Percentiles rank a stretch among this genome's conserved stretches.
Evolutionary conservation across 1,140 invertebrate genomes (phyloP).

Genomic region (Zaprionus camerounensis): DNA sequence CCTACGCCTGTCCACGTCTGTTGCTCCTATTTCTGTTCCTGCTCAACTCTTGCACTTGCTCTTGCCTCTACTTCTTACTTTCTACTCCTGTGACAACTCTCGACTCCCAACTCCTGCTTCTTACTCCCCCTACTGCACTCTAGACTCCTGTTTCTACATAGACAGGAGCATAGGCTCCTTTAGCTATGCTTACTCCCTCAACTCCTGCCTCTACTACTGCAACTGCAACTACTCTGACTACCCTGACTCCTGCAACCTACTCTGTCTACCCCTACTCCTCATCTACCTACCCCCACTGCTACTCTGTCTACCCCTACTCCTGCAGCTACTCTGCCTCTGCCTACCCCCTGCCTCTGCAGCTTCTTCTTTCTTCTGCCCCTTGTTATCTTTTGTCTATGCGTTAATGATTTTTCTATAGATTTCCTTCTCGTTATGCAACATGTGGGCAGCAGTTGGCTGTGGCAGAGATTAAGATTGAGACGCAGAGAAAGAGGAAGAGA

Average conservation of each 20-base stretch:
- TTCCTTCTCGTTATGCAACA: constrained; percentile 63
- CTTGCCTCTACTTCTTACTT: too few relatives aligned
- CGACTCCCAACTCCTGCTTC: too few relatives aligned
- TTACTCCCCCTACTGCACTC: too few relatives aligned
- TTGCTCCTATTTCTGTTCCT: too few relatives aligned
- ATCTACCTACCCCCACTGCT: not conserved
- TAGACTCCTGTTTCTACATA: too few relatives aligned
- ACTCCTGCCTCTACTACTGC: not conserved
- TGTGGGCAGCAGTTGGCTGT: constrained; percentile 49
- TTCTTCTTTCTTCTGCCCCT: not conserved
- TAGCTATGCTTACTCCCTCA: not conserved
- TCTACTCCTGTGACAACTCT: too few relatives aligned
- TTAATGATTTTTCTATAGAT: constrained; percentile 83
- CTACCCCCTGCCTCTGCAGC: not conserved
- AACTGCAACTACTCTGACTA: not conserved
- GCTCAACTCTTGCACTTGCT: too few relatives aligned
- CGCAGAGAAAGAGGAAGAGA: not conserved
- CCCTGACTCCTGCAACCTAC: too few relatives aligned
- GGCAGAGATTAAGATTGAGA: constrained; percentile 19
- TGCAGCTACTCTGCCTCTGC: not conserved
- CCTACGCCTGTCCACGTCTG: too few relatives aligned
- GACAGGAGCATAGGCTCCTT: not conserved
- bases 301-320: not conserved
- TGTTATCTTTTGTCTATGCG: constrained; percentile 80
- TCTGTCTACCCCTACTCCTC: not conserved